Percentiles rank a stretch among this genome's conserved stretches.
phyloP scores from a whole-genome alignment of 2,113 vertebrate species.

The Oophaga pumilio region DNA sequence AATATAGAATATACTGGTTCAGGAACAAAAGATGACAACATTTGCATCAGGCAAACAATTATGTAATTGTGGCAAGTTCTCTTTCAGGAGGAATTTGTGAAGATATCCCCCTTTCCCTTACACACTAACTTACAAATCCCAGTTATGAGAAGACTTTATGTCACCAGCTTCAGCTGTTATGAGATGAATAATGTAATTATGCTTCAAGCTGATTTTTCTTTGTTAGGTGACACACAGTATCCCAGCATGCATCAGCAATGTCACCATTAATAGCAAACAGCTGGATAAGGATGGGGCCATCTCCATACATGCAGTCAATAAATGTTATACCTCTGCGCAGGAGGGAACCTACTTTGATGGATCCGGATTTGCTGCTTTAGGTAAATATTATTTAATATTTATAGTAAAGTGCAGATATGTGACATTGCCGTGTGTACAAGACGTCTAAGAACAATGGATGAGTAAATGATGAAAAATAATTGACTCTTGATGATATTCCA shows the following conservation, averaged over 20 bases:
- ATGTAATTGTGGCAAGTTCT: too few relatives aligned
- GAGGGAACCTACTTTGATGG: conserved; percentile 89
- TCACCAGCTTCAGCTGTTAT: not conserved
- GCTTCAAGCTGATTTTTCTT: conserved; percentile 2
- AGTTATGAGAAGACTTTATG: not conserved
- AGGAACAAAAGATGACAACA: too few relatives aligned
- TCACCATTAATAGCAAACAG: conserved; percentile 76
- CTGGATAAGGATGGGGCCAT: conserved; percentile 68
- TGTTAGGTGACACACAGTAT: conserved; percentile 83
- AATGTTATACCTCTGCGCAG: conserved; percentile 80
- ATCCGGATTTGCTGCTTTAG: conserved; percentile 83
- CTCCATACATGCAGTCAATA: conserved; percentile 72
- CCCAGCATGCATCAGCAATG: conserved; percentile 79
- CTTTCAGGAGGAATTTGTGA: too few relatives aligned
- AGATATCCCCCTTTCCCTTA: too few relatives aligned
- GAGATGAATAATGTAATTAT: not conserved
- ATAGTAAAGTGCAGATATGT: not conserved
- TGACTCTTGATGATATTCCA: not conserved
- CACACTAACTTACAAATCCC: not conserved
- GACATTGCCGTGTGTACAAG: not conserved
- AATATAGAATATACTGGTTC: too few relatives aligned
- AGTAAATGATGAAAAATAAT: not conserved
- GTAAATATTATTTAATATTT: conserved; percentile 66
- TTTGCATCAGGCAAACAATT: too few relatives aligned
- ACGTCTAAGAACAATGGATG: not conserved